Conservation (phyloP, 2,888 invertebrate species). For the Protonemura montana region DNA sequence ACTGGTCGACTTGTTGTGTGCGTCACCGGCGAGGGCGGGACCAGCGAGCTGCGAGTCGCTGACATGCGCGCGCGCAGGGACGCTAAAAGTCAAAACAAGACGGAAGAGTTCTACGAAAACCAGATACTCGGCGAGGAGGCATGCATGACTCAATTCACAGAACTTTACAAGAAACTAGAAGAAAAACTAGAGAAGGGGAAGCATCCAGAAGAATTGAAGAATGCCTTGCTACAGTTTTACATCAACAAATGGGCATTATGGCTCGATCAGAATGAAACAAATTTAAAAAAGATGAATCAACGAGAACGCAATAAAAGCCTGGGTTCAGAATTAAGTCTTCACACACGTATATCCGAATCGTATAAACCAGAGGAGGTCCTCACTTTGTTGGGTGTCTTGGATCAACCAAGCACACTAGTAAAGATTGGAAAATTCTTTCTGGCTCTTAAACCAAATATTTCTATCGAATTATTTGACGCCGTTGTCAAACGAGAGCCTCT, state of each 20-base stretch:
- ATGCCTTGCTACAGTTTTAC: conserved; percentile 50
- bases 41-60: background rate
- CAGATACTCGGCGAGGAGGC: conserved; percentile 52
- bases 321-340: no score
- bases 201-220: conserved; percentile 47
- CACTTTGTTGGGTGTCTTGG: no score
- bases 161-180: conserved; percentile 49
- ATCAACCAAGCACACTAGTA: no score
- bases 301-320: no score
- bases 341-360: no score
- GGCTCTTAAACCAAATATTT: conserved; percentile 44
- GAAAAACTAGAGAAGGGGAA: conserved; percentile 15
- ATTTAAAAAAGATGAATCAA: no score
- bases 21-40: background rate
- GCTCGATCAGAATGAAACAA: conserved; percentile 51
- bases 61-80: conserved; percentile 22
- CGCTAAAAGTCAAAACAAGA: conserved; percentile 44
- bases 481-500: conserved; percentile 52
- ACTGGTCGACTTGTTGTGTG: conserved; percentile 54
- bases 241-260: conserved; percentile 53
- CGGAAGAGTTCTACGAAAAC: conserved; percentile 51
- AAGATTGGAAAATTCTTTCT: no score
- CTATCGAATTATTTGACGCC: conserved; percentile 51
- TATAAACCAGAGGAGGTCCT: no score
- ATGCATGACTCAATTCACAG: conserved; percentile 50